A percentile compares a stretch with the other conserved stretches of the same genome.
These are phyloP conservation scores for Exocentrus adspersus DNA, from an alignment of 2,888 invertebrate genomes.

Conservation along the genomic window DNA sequence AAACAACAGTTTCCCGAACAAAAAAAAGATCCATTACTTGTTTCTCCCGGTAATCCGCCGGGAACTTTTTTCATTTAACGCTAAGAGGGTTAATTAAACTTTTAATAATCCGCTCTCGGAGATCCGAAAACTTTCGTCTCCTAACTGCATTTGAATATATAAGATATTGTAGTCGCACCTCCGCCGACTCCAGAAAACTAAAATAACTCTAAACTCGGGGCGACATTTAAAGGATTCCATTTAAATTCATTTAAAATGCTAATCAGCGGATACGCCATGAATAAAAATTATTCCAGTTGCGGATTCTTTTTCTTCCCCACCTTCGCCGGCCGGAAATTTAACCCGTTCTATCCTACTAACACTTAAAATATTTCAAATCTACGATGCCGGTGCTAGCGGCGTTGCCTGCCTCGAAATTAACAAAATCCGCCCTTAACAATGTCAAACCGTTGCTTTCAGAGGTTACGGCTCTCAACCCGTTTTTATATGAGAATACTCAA, in stretches of 20 bases:
- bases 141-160: slow-evolving; percentile 1
- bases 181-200: slow-evolving; percentile 14
- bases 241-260: slow-evolving; percentile 59
- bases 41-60: neutral
- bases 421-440: too few relatives aligned
- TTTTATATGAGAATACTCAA: too few relatives aligned
- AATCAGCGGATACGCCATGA: slow-evolving; percentile 54
- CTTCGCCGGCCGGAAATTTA: slow-evolving; percentile 28
- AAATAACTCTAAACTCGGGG: slow-evolving; percentile 24
- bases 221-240: slow-evolving; percentile 53
- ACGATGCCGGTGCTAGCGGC: slow-evolving; percentile 5
- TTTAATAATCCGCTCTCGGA: neutral
- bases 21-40: neutral
- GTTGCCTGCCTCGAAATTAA: too few relatives aligned
- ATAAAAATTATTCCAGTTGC: slow-evolving; percentile 53
- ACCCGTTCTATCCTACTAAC: slow-evolving; percentile 24
- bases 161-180: slow-evolving; percentile 8
- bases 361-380: slow-evolving; percentile 30
- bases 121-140: neutral
- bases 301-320: slow-evolving; percentile 39
- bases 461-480: too few relatives aligned
- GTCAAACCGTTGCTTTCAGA: too few relatives aligned
- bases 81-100: neutral
- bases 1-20: neutral
- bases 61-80: slow-evolving; percentile 2